These are phyloP conservation scores for Zaprionus taronus DNA, from an alignment of 1,140 invertebrate genomes.

Conservation along the genomic window DNA sequence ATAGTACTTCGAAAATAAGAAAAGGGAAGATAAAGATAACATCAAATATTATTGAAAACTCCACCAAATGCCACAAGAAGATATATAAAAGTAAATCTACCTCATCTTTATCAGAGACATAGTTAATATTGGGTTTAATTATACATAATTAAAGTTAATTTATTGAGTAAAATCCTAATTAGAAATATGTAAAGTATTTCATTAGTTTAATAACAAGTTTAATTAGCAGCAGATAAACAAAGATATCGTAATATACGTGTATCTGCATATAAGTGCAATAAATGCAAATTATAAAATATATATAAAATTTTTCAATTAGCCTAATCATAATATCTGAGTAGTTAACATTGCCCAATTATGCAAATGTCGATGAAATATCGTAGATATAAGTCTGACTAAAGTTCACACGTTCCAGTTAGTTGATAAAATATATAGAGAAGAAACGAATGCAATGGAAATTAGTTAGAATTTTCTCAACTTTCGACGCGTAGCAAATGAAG, in stretches of 20 bases:
- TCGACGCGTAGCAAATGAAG: conserved; percentile 1
- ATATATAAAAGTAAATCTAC: no score
- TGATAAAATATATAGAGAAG: conserved; percentile 13
- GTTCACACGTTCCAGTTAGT: conserved; percentile 36
- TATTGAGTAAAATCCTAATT: background rate
- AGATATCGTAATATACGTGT: background rate
- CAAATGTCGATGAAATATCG: background rate
- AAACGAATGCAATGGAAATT: conserved; percentile 30
- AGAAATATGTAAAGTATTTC: background rate
- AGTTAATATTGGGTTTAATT: no score
- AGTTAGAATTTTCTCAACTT: conserved; percentile 39
- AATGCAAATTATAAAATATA: background rate
- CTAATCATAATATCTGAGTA: background rate
- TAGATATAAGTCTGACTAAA: background rate
- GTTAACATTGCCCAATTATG: conserved; percentile 6
- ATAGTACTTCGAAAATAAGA: no score
- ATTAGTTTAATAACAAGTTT: no score
- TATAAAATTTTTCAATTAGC: background rate
- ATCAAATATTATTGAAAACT: no score
- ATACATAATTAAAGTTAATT: background rate
- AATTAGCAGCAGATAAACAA: no score
- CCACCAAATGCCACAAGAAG: no score
- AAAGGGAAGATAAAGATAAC: no score
- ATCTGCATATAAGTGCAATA: background rate
- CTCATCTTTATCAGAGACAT: no score